A percentile compares a stretch with the other conserved stretches of the same genome.
phyloP scores from a whole-genome alignment of 2,113 vertebrate species.

The Engystomops pustulosus region DNA sequence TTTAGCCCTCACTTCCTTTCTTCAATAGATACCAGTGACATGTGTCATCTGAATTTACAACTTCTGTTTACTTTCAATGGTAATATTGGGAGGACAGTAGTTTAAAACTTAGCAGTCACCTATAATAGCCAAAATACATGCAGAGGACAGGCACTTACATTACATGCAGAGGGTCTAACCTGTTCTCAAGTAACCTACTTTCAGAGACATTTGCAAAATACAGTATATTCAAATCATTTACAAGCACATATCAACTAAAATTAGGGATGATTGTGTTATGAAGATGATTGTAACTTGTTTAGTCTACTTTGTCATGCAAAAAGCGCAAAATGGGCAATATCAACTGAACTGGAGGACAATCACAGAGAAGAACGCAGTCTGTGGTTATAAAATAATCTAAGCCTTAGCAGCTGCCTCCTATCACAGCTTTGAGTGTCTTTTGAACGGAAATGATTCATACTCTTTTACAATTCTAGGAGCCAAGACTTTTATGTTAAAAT shows the following conservation, averaged over 20 bases:
- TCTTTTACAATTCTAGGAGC: background rate
- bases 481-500: background rate
- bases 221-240: background rate
- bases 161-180: too few species aligned
- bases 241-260: too few species aligned
- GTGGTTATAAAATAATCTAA: background rate
- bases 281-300: background rate
- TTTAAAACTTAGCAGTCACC: too few species aligned
- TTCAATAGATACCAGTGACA: too few species aligned
- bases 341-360: background rate
- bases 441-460: conserved; percentile 4
- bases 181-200: too few species aligned
- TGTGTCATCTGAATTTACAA: too few species aligned
- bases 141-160: too few species aligned
- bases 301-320: background rate
- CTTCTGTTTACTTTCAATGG: too few species aligned
- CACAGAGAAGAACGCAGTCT: background rate
- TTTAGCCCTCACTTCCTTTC: too few species aligned
- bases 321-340: background rate
- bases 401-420: background rate
- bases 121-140: too few species aligned
- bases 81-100: too few species aligned
- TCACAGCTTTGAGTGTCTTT: background rate
- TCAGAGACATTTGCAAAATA: background rate
- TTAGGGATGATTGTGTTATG: too few species aligned